A percentile compares a stretch with the other conserved stretches of the same genome.
These are phyloP conservation scores for Microtus californicus DNA, from an alignment of 2,797 vertebrate species.

Conservation along the genomic window DNA sequence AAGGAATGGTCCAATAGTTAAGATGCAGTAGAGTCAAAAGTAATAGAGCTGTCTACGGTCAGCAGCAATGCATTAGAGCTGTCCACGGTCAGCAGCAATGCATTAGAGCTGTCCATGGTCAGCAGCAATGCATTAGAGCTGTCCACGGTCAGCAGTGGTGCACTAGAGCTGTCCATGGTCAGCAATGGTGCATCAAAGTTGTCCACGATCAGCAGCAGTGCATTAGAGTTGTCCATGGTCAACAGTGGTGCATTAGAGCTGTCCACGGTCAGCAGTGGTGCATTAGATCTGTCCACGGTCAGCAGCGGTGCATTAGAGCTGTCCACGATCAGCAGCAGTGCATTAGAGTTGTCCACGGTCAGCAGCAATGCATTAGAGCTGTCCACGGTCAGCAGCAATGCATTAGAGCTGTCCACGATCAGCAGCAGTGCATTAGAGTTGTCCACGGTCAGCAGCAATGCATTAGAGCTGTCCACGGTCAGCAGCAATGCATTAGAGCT, in stretches of 20 bases:
- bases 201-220: background rate
- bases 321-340: background rate
- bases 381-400: constrained; percentile 82
- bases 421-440: background rate
- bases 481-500: background rate
- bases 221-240: background rate
- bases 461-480: background rate
- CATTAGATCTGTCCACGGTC: background rate
- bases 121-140: background rate
- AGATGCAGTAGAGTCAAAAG: constrained; percentile 54
- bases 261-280: background rate
- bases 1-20: constrained; percentile 79
- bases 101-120: background rate
- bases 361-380: too few species aligned
- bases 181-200: constrained; percentile 85
- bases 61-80: background rate
- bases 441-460: background rate
- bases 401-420: constrained; percentile 56
- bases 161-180: constrained; percentile 67
- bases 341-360: background rate
- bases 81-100: background rate
- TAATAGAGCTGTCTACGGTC: background rate
- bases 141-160: background rate
- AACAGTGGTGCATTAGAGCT: background rate
- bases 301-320: too few species aligned